These are phyloP conservation scores for Triplophysa rosa DNA, from an alignment of 2,113 vertebrate species.

Conservation along the genomic window DNA sequence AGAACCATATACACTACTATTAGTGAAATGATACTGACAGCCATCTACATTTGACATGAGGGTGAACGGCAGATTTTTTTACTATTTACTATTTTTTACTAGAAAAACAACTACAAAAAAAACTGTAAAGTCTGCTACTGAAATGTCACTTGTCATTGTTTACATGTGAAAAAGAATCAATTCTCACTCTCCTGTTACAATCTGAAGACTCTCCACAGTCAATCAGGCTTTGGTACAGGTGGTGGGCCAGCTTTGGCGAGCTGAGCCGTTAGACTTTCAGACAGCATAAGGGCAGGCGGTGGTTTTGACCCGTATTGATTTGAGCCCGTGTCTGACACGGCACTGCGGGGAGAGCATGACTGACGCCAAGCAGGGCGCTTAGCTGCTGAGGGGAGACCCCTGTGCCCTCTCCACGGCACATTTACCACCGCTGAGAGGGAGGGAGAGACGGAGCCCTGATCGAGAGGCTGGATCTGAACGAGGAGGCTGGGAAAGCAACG, in stretches of 20 bases:
- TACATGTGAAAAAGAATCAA: slow-evolving; percentile 7
- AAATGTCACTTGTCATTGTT: slow-evolving; percentile 21
- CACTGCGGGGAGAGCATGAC: slow-evolving; percentile 52
- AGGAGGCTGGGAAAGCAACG: slow-evolving; percentile 1
- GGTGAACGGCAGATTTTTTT: too few relatives aligned
- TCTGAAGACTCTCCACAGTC: slow-evolving; percentile 20
- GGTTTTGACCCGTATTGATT: slow-evolving; percentile 65
- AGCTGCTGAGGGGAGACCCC: slow-evolving; percentile 39
- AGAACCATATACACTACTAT: too few relatives aligned
- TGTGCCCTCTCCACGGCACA: slow-evolving; percentile 37
- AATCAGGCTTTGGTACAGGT: slow-evolving; percentile 20
- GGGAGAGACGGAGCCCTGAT: neutral
- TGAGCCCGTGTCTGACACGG: slow-evolving; percentile 60
- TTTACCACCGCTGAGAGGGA: slow-evolving; percentile 21
- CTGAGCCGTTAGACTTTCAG: slow-evolving; percentile 25
- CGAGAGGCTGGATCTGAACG: slow-evolving; percentile 21
- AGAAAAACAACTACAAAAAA: neutral
- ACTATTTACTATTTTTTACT: too few relatives aligned
- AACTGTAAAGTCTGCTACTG: neutral
- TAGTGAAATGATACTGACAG: too few relatives aligned
- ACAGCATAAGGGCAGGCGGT: slow-evolving; percentile 35
- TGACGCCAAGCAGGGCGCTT: slow-evolving; percentile 29
- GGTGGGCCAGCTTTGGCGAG: slow-evolving; percentile 18
- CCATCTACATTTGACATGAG: too few relatives aligned
- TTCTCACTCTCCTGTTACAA: slow-evolving; percentile 15